A percentile compares a stretch with the other conserved stretches of the same genome.
Evolutionary conservation across 2,113 vertebrate genomes (phyloP).

Genomic region (Struthio camelus): DNA sequence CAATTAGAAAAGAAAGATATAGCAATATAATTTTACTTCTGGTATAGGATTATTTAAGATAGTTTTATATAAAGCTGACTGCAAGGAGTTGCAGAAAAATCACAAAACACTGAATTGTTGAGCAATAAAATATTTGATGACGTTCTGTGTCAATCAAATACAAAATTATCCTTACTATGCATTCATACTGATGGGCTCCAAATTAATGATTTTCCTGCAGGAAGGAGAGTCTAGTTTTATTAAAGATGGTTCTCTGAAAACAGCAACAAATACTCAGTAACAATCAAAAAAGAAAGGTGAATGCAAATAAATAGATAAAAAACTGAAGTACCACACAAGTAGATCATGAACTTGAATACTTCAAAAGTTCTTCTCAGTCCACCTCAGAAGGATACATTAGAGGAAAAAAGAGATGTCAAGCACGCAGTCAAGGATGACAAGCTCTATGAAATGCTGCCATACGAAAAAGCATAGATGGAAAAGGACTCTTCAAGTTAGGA

Average conservation of each 20-base stretch:
- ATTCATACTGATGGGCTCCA: neutral
- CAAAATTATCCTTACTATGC: neutral
- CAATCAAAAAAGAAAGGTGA: neutral
- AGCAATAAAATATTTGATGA: neutral
- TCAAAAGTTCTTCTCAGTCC: neutral
- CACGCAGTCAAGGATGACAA: neutral
- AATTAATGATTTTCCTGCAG: neutral
- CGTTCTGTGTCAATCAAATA: neutral
- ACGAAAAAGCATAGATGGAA: neutral
- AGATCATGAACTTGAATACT: neutral
- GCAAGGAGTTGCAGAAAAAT: neutral
- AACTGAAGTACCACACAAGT: neutral
- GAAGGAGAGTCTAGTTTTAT: neutral
- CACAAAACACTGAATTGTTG: neutral
- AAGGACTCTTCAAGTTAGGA: neutral
- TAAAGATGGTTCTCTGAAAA: neutral
- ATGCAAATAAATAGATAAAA: neutral
- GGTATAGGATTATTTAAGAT: neutral
- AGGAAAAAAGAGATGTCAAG: neutral
- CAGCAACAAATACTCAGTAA: neutral
- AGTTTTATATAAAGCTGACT: neutral
- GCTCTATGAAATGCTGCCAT: neutral
- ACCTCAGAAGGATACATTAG: neutral
- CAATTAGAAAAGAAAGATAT: neutral
- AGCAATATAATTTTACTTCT: neutral